These are phyloP conservation scores for Ramphastos sulfuratus DNA, from an alignment of 2,113 vertebrate species.

Conservation along the genomic window DNA sequence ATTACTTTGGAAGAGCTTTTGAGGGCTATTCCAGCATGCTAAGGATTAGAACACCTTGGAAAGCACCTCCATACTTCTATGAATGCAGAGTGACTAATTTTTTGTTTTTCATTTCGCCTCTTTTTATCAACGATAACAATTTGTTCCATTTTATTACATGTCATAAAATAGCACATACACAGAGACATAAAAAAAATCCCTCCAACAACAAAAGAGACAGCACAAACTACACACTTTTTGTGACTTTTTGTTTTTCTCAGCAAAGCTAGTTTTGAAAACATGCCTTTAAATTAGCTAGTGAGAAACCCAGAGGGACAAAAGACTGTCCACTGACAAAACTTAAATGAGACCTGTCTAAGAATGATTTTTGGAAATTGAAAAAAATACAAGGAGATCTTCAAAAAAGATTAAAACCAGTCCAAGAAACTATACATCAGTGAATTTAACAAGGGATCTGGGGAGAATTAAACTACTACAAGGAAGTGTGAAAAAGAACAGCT, in stretches of 20 bases:
- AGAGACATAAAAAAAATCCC: neutral
- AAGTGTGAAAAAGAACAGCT: constrained; percentile 60
- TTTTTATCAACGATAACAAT: neutral
- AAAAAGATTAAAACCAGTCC: neutral
- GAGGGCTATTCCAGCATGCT: neutral
- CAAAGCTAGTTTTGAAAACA: neutral
- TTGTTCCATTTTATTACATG: neutral
- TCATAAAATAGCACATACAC: neutral
- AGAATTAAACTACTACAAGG: constrained; percentile 25
- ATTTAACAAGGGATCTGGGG: neutral
- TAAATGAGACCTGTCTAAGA: neutral
- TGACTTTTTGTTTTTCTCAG: neutral
- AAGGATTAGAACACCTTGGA: neutral
- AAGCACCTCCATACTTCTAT: neutral
- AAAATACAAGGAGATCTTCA: neutral
- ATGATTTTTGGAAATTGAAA: neutral
- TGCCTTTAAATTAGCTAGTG: neutral
- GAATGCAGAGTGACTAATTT: neutral
- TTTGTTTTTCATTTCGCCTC: neutral
- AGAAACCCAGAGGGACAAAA: neutral
- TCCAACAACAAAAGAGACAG: neutral
- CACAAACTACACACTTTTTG: neutral
- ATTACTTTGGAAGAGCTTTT: neutral
- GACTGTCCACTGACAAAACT: neutral
- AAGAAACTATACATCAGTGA: neutral